phyloP scores from a whole-genome alignment of 1,140 invertebrate genomes.

The Acromyrmex heyeri region DNA sequence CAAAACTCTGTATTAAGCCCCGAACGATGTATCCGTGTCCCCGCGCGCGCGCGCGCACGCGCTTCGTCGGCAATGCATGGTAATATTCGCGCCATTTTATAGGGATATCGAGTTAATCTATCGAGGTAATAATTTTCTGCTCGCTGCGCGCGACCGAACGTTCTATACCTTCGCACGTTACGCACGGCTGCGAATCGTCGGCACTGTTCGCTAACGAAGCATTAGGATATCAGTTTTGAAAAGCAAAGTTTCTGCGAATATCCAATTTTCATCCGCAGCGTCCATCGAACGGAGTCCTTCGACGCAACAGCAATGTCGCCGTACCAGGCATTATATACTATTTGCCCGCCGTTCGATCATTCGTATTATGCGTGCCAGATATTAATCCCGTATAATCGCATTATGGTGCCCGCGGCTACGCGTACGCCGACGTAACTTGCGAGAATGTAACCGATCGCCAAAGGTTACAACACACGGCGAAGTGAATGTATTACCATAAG shows the following conservation, averaged over 20 bases:
- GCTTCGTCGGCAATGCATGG: constrained; percentile 41
- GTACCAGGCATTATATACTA: constrained; percentile 23
- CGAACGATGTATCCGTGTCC: constrained; percentile 55
- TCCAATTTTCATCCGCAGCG: constrained; percentile 45
- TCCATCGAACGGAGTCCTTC: constrained; percentile 29
- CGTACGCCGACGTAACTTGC: constrained; percentile 25
- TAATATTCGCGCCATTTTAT: constrained; percentile 63
- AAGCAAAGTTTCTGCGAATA: constrained; percentile 60
- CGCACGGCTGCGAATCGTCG: constrained; percentile 25
- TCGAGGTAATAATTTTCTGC: constrained; percentile 61
- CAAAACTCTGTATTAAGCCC: constrained; percentile 59
- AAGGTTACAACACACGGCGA: constrained; percentile 29
- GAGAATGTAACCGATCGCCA: constrained; percentile 53
- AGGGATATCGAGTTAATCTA: constrained; percentile 65
- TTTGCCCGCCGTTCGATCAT: constrained; percentile 48
- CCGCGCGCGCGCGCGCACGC: constrained; percentile 13
- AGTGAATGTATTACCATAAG: constrained; percentile 50
- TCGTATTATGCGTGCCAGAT: constrained; percentile 62
- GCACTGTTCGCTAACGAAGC: constrained; percentile 51
- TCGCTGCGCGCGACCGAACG: not conserved
- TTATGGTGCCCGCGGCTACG: constrained; percentile 49
- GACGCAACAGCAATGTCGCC: constrained; percentile 13
- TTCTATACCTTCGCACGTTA: constrained; percentile 4
- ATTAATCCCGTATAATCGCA: constrained; percentile 58
- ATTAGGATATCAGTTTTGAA: constrained; percentile 62